Evolutionary conservation across 1,140 invertebrate genomes (phyloP), one percentile per base, ranked within the genome.

Genomic region (Heliconius melpomene): DNA sequence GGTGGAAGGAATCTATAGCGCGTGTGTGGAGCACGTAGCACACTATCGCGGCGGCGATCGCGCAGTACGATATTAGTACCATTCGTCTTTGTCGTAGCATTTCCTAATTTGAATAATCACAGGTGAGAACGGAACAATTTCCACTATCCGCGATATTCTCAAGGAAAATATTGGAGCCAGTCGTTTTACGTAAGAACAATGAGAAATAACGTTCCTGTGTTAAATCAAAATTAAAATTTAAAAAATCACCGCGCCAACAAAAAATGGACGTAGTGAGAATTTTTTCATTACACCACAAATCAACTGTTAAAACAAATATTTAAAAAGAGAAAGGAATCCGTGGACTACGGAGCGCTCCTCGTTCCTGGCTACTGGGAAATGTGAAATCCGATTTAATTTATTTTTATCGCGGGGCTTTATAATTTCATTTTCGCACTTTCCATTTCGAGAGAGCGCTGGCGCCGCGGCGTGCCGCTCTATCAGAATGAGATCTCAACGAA

Each of bases 341-440:
- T 88, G 87, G 92, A 90, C 89, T 90, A 90, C 91, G 90, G 91
- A 93, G 91, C 88, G 85, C 86, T 90, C 87, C 86, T 92, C 91
- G 89, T 90, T 88, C 89, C 90, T 91, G 90, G 87, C 89, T 93
- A 91, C 91, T 92, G 90, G 91, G 89, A 90, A 93, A 94, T 88
- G 89, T 90, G 91, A 93, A 93, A 93, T 94, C 93, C 90, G 91
- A 94, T 94, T 94, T 94, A 94, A 94, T 94, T 94, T 94, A 94
- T 94, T 94, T 94, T 94, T 94, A 94, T 94, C 92, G 92, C 87
- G 85, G 91, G 89, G 87, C 91, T 93, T 93, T 94, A 94, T 94
- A 94, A 94, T 94, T 94, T 94, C 92, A 94, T 94, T 94, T 94
- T 94, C 94, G 89, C 94, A 94, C 93, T 94, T 94, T 94, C 92